Conservation (phyloP, 2,888 invertebrate genomes). For the Leptodirus hochenwartii region DNA sequence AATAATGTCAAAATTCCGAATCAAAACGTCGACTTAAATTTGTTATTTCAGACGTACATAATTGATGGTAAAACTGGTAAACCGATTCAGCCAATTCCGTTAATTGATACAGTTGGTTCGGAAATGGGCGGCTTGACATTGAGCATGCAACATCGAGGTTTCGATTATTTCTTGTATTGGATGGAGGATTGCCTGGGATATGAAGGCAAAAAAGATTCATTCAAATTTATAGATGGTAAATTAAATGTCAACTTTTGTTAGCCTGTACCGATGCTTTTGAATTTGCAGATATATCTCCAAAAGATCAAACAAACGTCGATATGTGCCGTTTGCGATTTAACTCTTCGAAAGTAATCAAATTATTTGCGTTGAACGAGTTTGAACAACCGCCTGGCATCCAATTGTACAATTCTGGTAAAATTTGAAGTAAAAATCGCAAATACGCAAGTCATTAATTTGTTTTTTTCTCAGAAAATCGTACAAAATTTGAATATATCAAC, state of each 20-base stretch:
- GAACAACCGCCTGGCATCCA: slow-evolving; percentile 50
- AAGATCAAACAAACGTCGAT: slow-evolving; percentile 28
- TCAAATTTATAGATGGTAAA: slow-evolving; percentile 29
- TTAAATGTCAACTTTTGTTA: background rate
- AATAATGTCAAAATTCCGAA: slow-evolving; percentile 5
- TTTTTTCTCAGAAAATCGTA: slow-evolving; percentile 17
- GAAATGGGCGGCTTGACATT: slow-evolving; percentile 40
- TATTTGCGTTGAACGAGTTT: slow-evolving; percentile 46
- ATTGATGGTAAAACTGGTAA: slow-evolving; percentile 43
- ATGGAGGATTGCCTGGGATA: slow-evolving; percentile 41
- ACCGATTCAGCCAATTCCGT: slow-evolving; percentile 35
- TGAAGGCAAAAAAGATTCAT: slow-evolving; percentile 31
- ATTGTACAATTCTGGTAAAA: slow-evolving; percentile 49
- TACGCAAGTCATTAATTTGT: slow-evolving; percentile 4
- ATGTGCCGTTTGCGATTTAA: slow-evolving; percentile 53
- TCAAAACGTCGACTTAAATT: background rate
- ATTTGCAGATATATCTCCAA: slow-evolving; percentile 12
- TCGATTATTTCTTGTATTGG: slow-evolving; percentile 66
- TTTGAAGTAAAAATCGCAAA: background rate
- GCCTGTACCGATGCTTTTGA: too few species aligned
- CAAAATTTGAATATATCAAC: slow-evolving; percentile 20
- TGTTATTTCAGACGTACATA: slow-evolving; percentile 30
- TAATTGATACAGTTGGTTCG: slow-evolving; percentile 39
- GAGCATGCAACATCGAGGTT: slow-evolving; percentile 41
- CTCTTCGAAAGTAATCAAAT: slow-evolving; percentile 41